A percentile compares a stretch with the other conserved stretches of the same genome.
Conservation (phyloP, 2,888 invertebrate genomes). For the Agrochola lychnidis region DNA sequence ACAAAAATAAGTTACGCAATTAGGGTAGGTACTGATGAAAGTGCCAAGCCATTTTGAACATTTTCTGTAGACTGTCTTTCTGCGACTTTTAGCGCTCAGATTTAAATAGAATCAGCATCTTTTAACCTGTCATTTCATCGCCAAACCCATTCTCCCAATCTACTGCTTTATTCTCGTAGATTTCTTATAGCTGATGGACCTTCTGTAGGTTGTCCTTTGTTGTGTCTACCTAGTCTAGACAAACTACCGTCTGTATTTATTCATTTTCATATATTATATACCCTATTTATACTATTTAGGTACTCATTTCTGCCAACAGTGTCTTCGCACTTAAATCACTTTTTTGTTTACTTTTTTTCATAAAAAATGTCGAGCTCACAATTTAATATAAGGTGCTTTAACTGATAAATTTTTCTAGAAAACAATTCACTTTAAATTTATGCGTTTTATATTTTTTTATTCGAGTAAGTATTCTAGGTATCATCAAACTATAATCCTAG, state of each 20-base stretch:
- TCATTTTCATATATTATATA: slow-evolving; percentile 11
- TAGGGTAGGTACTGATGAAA: no score
- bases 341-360: slow-evolving; percentile 5
- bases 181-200: not conserved
- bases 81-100: no score
- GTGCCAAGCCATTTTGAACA: no score
- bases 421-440: not conserved
- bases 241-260: slow-evolving; percentile 33
- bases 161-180: no score
- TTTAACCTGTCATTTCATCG: not conserved
- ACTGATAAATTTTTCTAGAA: not conserved
- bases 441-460: not conserved
- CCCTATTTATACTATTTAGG: no score
- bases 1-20: no score
- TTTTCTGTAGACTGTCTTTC: no score
- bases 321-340: slow-evolving; percentile 9
- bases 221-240: slow-evolving; percentile 43
- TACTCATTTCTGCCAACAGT: slow-evolving; percentile 4
- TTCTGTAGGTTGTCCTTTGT: slow-evolving; percentile 3
- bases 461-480: not conserved
- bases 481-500: not conserved
- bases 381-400: not conserved
- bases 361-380: not conserved
- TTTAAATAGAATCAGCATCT: not conserved
- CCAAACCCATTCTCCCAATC: no score